Evolutionary conservation across 2,113 vertebrate species (phyloP).

Genomic region (Phoxinus phoxinus): DNA sequence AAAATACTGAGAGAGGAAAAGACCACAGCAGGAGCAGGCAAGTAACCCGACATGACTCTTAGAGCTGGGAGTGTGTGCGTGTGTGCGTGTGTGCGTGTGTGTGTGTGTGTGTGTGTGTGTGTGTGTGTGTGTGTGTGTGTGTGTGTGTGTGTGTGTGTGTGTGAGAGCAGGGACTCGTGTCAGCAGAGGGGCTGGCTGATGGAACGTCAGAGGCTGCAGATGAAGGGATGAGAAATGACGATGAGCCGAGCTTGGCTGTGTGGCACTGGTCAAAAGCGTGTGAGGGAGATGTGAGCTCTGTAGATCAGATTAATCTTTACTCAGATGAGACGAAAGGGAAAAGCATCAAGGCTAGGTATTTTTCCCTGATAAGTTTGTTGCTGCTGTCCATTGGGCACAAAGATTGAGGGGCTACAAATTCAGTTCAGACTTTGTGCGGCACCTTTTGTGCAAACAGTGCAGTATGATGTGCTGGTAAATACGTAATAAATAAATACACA

Average conservation of each 20-base stretch:
- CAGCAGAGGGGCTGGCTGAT: constrained; percentile 43
- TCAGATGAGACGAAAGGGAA: constrained; percentile 42
- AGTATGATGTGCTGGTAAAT: constrained; percentile 8
- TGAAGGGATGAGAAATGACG: constrained; percentile 43
- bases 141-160: background rate
- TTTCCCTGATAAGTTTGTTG: constrained; percentile 41
- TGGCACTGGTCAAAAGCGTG: constrained; percentile 33
- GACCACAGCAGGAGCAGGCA: constrained; percentile 14
- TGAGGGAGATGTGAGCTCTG: constrained; percentile 39
- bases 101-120: background rate
- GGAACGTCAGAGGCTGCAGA: constrained; percentile 37
- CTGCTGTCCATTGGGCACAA: constrained; percentile 21
- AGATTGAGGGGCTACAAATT: constrained; percentile 34
- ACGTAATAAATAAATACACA: background rate
- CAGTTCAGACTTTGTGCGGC: constrained; percentile 22
- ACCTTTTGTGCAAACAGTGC: constrained; percentile 27
- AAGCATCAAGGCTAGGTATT: constrained; percentile 23
- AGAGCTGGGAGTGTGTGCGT: background rate
- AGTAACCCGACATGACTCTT: constrained; percentile 25
- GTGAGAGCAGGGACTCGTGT: background rate
- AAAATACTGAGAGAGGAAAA: constrained; percentile 8
- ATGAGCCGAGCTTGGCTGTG: constrained; percentile 36
- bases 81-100: background rate
- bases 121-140: background rate
- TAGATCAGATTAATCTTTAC: constrained; percentile 38